Conservation (phyloP, 35 echinoderm and acorn worm genomes). For the Eucidaris tribuloides region DNA sequence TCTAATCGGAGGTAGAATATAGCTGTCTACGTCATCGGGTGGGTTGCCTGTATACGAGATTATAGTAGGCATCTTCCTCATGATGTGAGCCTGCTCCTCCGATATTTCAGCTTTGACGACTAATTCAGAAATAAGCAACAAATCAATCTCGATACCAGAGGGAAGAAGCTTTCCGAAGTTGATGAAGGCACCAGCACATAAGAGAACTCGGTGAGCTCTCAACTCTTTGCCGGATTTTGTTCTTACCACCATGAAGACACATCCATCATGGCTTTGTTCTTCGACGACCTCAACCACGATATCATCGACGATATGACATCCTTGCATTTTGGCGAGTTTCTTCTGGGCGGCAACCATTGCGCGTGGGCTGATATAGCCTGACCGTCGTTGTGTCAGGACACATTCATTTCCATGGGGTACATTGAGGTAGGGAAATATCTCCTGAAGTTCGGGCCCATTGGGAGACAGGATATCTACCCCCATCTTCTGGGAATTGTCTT, state of each 20-base stretch:
- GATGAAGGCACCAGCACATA: conserved; percentile 26
- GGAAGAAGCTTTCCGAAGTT: conserved; percentile 16
- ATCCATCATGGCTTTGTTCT: background rate
- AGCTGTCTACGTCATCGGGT: background rate
- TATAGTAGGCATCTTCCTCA: conserved; percentile 5
- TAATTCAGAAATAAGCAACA: background rate
- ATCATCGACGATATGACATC: conserved; percentile 38
- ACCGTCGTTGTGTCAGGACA: background rate
- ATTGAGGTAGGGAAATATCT: conserved; percentile 3
- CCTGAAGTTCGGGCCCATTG: background rate
- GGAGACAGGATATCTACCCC: background rate
- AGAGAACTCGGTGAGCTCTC: conserved; percentile 1
- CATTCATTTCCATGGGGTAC: background rate
- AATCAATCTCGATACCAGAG: background rate
- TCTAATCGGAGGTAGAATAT: conserved; percentile 27
- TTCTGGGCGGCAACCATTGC: conserved; percentile 33
- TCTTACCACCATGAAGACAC: background rate
- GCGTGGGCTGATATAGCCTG: conserved; percentile 31
- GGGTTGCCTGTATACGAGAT: background rate
- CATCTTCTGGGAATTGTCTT: conserved; percentile 14
- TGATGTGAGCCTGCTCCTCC: conserved; percentile 12
- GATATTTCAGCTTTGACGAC: conserved; percentile 13
- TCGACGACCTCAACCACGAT: conserved; percentile 16
- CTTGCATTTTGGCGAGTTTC: conserved; percentile 12
- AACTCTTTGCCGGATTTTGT: background rate